Base-by-base conservation (phyloP, 2,113 vertebrate genomes). In the Circaetus gallicus region DNA sequence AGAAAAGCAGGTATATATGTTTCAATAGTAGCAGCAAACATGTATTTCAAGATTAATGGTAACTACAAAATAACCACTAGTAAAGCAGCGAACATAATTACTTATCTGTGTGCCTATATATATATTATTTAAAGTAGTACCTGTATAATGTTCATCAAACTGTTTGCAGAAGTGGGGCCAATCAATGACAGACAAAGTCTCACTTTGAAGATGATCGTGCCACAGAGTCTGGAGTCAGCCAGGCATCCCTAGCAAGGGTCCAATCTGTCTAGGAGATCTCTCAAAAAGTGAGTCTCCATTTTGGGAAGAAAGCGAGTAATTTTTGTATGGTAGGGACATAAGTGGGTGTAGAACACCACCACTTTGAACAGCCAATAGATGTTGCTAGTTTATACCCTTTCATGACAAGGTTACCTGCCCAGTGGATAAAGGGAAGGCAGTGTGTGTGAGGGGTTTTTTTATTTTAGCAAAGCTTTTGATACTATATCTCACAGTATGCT, bases 181-280 rank as follows among this genome's bases (percentile, higher is more conserved):
- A 32, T 31, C 20, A 66, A 19, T 13, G 24, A n/a, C 4, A 4
- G n/a, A 16, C 10, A 61, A 52, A 52, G 15, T 29, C 16, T 61
- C 7, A 19, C 7, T 49, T 53, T 31, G 15, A 49, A 53, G 22
- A 22, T 22, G 10, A 61, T 13, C 3, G 0, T n/a, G 10, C 19
- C 29, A 13, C 21, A 74, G 29, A 62, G 59, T 38, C 10, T 74
- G 43, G 49, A 42, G 16, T 34, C 22, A 69, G 10, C 2, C 29
- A 67, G 15, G 5, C 25, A 53, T 20, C 7, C 11, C 20, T 1
- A 0, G 2, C 6, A 40, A 28, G 2, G 2, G 2, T 74, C 5
- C 5, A 53, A 31, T n/a, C 38, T 59, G n/a, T 63, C 32, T 31
- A 45, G 8, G 29, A 63, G 8, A 18, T 6, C 8, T 76, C 38